Percentiles rank a stretch among this genome's conserved stretches.
phyloP scores from a whole-genome alignment of 2,888 invertebrate genomes.

The Noctua janthe region DNA sequence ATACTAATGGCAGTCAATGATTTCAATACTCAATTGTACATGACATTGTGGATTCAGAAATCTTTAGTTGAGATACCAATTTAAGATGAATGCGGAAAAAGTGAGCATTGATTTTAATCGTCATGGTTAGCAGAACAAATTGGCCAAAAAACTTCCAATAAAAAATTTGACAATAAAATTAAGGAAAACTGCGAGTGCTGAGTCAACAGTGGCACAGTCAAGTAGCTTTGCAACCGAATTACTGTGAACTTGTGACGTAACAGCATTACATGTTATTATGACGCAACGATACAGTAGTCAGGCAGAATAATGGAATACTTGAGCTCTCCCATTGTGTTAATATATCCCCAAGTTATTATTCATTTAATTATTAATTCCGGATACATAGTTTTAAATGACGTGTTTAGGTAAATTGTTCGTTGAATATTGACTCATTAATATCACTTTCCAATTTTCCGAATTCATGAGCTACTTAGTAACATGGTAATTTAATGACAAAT shows the following conservation, averaged over 20 bases:
- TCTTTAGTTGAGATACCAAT: background rate
- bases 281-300: constrained; percentile 48
- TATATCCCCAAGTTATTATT: constrained; percentile 22
- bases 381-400: constrained; percentile 23
- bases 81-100: constrained; percentile 27
- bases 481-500: background rate
- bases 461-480: constrained; percentile 3
- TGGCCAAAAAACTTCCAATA: constrained; percentile 39
- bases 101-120: constrained; percentile 27
- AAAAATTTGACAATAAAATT: constrained; percentile 47
- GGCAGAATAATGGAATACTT: constrained; percentile 31
- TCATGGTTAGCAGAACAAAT: constrained; percentile 40
- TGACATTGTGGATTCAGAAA: background rate
- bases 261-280: constrained; percentile 30
- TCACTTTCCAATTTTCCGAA: constrained; percentile 51
- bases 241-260: constrained; percentile 61
- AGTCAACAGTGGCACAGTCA: constrained; percentile 49
- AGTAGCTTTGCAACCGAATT: constrained; percentile 48
- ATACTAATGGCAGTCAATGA: background rate
- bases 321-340: background rate
- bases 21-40: constrained; percentile 3
- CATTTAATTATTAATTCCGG: constrained; percentile 31
- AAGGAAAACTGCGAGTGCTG: constrained; percentile 59
- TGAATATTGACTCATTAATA: constrained; percentile 46
- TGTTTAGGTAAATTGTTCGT: constrained; percentile 38